Evolutionary conservation across 35 echinoderm and acorn worm species (phyloP).

Genomic region (Stichopus chloronotus): DNA sequence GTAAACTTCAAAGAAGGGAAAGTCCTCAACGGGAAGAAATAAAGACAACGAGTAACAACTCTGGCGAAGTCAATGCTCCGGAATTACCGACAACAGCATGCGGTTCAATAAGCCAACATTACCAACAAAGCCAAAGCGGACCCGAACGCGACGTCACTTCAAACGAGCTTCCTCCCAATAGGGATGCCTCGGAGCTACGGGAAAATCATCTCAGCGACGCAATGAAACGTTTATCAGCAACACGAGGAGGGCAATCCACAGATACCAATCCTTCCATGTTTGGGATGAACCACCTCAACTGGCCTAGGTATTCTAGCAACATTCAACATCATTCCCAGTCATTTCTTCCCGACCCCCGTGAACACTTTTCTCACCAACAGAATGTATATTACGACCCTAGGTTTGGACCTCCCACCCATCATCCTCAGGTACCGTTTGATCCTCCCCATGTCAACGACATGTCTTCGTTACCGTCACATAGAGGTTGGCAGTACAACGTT

Average conservation of each 20-base stretch:
- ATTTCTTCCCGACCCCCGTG: background rate
- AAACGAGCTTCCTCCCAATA: slow-evolving; percentile 31
- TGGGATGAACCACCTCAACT: background rate
- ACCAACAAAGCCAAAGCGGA: background rate
- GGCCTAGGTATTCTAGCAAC: too few relatives aligned
- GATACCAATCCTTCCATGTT: background rate
- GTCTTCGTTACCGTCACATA: background rate
- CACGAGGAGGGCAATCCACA: background rate
- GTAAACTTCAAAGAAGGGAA: background rate
- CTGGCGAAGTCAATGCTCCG: background rate
- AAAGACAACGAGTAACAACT: background rate
- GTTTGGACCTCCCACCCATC: background rate
- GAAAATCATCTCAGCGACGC: slow-evolving; percentile 34
- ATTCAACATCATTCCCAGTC: background rate
- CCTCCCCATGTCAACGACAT: background rate
- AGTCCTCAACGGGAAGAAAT: background rate
- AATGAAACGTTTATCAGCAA: slow-evolving; percentile 5
- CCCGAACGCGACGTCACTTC: background rate
- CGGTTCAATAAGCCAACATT: background rate
- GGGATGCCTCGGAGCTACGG: slow-evolving; percentile 9
- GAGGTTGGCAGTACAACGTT: background rate
- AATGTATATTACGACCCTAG: background rate
- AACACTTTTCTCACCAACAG: background rate
- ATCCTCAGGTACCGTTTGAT: background rate
- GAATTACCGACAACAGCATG: background rate